A percentile compares a stretch with the other conserved stretches of the same genome.
These are phyloP conservation scores for Onychostoma macrolepis DNA, from an alignment of 2,113 vertebrate genomes.

Conservation along the genomic window DNA sequence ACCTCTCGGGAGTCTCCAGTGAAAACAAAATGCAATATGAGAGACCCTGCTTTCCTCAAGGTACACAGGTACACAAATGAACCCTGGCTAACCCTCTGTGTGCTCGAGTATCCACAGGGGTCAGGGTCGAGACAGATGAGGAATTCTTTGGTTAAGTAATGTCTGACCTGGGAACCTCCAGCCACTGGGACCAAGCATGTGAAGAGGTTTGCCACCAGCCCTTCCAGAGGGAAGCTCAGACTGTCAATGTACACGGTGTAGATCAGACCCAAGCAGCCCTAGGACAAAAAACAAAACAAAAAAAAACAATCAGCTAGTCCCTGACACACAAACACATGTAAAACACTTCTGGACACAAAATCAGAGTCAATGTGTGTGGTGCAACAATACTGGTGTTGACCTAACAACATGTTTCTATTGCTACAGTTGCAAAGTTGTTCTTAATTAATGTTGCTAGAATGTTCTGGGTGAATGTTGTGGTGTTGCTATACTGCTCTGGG, in stretches of 20 bases:
- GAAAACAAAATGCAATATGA: constrained; percentile 24
- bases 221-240: constrained; percentile 88
- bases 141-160: constrained; percentile 67
- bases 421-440: not conserved
- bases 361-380: not conserved
- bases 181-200: constrained; percentile 90
- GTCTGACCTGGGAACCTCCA: constrained; percentile 92
- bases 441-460: not conserved
- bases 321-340: not conserved
- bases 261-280: constrained; percentile 96
- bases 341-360: not conserved
- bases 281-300: constrained; percentile 22
- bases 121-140: constrained; percentile 69
- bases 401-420: not conserved
- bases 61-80: constrained; percentile 68
- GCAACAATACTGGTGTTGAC: not conserved
- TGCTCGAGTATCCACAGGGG: constrained; percentile 66
- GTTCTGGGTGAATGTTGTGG: not conserved
- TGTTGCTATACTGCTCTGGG: too few species aligned
- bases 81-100: constrained; percentile 64
- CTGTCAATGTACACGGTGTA: constrained; percentile 95
- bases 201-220: constrained; percentile 90
- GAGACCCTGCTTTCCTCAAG: constrained; percentile 14
- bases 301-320: constrained; percentile 38
- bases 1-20: not conserved